Conservation (phyloP, 1,140 invertebrate genomes). For the Tetramorium parvispinum region DNA sequence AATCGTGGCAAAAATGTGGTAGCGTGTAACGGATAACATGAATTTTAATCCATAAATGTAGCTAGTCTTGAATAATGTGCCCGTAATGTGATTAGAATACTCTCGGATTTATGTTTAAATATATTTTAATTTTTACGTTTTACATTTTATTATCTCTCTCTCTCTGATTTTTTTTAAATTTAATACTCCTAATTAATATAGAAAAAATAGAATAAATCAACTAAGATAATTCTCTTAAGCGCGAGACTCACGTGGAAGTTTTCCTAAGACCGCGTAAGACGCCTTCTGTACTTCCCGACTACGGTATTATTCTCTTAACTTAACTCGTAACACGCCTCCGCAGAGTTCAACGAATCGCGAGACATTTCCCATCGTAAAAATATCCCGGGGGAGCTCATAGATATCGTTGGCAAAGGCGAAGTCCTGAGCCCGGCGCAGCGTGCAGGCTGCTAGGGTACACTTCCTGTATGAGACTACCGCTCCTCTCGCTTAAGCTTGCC, state of each 20-base stretch:
- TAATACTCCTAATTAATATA: background rate
- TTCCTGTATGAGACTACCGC: slow-evolving; percentile 22
- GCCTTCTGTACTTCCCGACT: background rate
- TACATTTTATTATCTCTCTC: background rate
- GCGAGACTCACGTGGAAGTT: background rate
- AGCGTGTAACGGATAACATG: background rate
- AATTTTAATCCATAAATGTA: slow-evolving; percentile 24
- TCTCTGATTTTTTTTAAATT: background rate
- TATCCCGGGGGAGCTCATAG: slow-evolving; percentile 6
- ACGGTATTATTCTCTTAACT: slow-evolving; percentile 25
- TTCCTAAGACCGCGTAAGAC: background rate
- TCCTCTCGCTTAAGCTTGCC: background rate
- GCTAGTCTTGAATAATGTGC: background rate
- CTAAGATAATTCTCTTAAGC: background rate
- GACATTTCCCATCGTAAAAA: slow-evolving; percentile 44
- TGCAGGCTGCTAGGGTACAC: background rate
- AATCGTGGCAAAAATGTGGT: slow-evolving; percentile 7
- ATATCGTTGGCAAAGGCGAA: slow-evolving; percentile 39
- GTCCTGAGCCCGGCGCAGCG: background rate
- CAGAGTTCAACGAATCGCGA: slow-evolving; percentile 54
- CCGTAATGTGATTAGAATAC: background rate
- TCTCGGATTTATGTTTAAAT: background rate
- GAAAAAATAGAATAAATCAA: background rate
- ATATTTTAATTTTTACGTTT: slow-evolving; percentile 6
- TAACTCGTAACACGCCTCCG: slow-evolving; percentile 23